Evolutionary conservation across 2,797 vertebrate genomes (phyloP).

Genomic region (Orestias chungarensis): DNA sequence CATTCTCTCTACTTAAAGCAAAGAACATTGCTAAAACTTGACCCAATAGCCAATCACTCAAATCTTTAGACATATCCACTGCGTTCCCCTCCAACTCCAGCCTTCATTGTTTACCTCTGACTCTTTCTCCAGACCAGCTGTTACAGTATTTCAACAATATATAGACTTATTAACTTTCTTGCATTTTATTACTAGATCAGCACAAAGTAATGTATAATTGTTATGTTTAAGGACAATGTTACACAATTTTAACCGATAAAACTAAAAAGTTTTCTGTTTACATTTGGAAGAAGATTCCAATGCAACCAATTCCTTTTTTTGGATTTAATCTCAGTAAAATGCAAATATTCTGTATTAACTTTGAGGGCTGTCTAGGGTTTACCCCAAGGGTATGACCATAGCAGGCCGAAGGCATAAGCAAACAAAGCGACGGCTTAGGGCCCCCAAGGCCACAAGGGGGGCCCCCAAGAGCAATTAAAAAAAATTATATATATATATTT

Average conservation of each 20-base stretch:
- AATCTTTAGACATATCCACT: neutral
- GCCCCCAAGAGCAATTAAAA: too few relatives aligned
- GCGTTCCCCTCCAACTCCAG: neutral
- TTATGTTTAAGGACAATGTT: neutral
- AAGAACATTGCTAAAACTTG: neutral
- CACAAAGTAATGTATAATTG: neutral
- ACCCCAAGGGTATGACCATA: too few relatives aligned
- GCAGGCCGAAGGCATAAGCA: too few relatives aligned
- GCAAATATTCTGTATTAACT: too few relatives aligned
- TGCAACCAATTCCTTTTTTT: neutral
- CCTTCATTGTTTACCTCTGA: neutral
- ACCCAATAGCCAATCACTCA: neutral
- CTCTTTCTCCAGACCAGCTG: neutral
- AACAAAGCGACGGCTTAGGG: too few relatives aligned
- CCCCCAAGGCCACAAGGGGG: too few relatives aligned
- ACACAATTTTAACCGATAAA: neutral
- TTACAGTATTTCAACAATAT: neutral
- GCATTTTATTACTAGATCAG: neutral
- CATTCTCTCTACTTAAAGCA: neutral
- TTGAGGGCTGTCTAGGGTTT: too few relatives aligned
- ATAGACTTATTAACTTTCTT: neutral
- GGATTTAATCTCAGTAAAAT: too few relatives aligned
- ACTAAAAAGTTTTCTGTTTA: neutral
- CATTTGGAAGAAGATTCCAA: neutral
- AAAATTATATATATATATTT: too few relatives aligned